Conservation (phyloP, 2,888 invertebrate species). For the Pristionchus exspectatus region DNA sequence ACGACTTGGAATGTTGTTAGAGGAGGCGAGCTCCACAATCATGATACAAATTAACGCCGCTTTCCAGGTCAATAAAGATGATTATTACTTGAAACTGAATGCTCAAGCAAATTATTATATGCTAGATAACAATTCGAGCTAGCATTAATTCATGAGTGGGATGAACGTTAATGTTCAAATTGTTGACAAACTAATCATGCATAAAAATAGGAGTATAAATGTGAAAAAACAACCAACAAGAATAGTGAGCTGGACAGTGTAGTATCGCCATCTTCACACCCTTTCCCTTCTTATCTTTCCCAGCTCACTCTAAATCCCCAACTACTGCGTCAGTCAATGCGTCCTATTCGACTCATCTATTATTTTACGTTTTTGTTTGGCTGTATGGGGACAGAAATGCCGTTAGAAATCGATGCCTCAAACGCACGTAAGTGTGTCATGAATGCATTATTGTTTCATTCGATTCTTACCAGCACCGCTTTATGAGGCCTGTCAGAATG, state of each 20-base stretch:
- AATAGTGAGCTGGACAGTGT: no score
- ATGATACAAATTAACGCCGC: background rate
- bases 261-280: background rate
- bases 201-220: background rate
- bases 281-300: background rate
- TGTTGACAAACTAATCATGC: background rate
- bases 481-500: no score
- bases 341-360: background rate
- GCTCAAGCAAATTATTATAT: background rate
- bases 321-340: background rate
- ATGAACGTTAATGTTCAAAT: background rate
- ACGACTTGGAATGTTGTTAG: background rate
- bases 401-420: no score
- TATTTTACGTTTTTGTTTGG: background rate
- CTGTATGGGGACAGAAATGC: no score
- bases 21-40: background rate
- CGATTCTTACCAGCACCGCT: no score
- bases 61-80: background rate
- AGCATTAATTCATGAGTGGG: background rate
- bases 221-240: background rate
- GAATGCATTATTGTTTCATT: no score
- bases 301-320: background rate
- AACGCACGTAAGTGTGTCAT: no score
- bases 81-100: conserved; percentile 29
- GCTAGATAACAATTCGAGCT: background rate